phyloP scores from a whole-genome alignment of 2,113 vertebrate species.

The Tretioscincus oriximinensis region DNA sequence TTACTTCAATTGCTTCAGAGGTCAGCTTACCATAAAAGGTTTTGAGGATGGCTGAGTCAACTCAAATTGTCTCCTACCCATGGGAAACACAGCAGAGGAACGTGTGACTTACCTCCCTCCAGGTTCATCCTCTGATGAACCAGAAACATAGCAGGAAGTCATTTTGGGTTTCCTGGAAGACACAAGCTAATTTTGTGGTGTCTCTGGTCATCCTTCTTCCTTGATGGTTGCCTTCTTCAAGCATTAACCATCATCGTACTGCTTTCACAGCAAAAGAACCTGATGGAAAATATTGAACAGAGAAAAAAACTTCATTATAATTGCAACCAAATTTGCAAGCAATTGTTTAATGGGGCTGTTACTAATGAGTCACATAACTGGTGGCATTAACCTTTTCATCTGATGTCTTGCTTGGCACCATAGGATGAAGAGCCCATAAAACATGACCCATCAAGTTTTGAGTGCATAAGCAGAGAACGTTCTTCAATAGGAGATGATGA shows the following conservation, averaged over 20 bases:
- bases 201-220: too few species aligned
- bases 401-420: constrained; percentile 49
- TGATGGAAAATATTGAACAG: not conserved
- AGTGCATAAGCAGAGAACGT: constrained; percentile 23
- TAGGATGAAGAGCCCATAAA: constrained; percentile 44
- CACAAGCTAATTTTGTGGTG: too few species aligned
- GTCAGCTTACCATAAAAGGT: too few species aligned
- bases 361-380: constrained; percentile 47
- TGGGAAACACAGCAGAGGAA: too few species aligned
- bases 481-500: constrained; percentile 26
- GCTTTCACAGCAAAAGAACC: rapidly evolving
- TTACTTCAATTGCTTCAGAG: too few species aligned
- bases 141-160: too few species aligned
- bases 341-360: constrained; percentile 51
- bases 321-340: constrained; percentile 47
- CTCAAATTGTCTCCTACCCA: too few species aligned
- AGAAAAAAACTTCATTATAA: constrained; percentile 37
- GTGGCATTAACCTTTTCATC: constrained; percentile 50
- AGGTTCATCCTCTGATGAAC: too few species aligned
- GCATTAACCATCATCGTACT: not conserved
- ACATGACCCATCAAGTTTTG: constrained; percentile 53
- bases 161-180: not conserved
- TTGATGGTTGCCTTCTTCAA: not conserved
- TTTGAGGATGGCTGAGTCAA: too few species aligned
- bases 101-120: too few species aligned